These are phyloP conservation scores for Ciona savignyi DNA, from an alignment of 23 tunicate species.

Conservation along the genomic window DNA sequence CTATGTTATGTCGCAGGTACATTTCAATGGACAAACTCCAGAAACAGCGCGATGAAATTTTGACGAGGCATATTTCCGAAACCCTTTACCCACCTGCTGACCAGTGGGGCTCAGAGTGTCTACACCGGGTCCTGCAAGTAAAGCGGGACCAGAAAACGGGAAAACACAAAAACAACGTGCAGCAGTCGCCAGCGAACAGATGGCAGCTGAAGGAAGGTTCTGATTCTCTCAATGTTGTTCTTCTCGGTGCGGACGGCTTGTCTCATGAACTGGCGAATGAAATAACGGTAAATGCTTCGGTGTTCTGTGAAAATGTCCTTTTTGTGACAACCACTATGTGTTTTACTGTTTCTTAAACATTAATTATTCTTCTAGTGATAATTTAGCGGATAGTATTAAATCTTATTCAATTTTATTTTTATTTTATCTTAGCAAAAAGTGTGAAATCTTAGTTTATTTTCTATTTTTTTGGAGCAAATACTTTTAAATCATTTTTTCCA, in stretches of 20 bases:
- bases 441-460: no score
- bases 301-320: no score
- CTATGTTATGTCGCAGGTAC: no score
- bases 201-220: conserved; percentile 81
- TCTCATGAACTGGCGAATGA: conserved; percentile 83
- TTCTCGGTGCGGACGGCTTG: conserved; percentile 69
- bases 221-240: conserved; percentile 64
- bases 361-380: no score
- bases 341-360: no score
- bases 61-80: conserved; percentile 58
- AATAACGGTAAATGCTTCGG: conserved; percentile 81
- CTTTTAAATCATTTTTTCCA: no score
- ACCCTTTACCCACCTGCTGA: conserved; percentile 55
- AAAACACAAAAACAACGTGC: conserved; percentile 5
- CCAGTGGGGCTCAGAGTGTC: conserved; percentile 67
- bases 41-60: conserved; percentile 57
- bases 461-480: not conserved
- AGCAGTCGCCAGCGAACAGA: conserved; percentile 13
- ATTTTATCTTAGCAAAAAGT: no score
- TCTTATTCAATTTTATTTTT: no score
- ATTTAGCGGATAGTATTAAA: no score
- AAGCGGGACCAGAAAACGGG: conserved; percentile 7
- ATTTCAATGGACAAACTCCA: conserved; percentile 51
- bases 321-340: no score
- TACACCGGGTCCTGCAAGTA: conserved; percentile 16